Conservation (phyloP, 2,797 vertebrate genomes). For the Ctenochaetus hawaiiensis region DNA sequence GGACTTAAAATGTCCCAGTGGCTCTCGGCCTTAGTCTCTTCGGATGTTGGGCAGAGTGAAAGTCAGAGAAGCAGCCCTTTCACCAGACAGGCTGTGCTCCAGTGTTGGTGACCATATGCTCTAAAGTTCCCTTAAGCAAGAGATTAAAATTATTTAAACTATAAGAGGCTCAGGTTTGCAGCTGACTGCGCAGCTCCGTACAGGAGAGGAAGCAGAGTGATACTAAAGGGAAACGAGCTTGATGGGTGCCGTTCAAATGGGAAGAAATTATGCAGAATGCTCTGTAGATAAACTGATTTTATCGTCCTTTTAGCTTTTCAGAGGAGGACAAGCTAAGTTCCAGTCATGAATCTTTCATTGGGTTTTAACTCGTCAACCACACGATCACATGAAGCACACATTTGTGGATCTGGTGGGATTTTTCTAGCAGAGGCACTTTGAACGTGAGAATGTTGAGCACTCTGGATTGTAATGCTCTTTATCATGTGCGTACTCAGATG, state of each 20-base stretch:
- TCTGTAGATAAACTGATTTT: constrained; percentile 21
- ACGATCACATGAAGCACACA: constrained; percentile 15
- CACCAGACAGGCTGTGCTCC: background rate
- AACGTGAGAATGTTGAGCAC: background rate
- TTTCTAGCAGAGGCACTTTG: background rate
- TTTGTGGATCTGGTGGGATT: constrained; percentile 9
- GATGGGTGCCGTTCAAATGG: constrained; percentile 3
- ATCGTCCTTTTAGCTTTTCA: constrained; percentile 24
- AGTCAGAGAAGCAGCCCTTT: background rate
- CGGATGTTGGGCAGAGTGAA: background rate
- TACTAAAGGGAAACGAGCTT: background rate
- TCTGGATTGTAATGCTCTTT: background rate
- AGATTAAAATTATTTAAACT: background rate
- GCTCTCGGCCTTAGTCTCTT: background rate
- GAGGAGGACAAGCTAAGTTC: constrained; percentile 6
- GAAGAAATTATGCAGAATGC: constrained; percentile 8
- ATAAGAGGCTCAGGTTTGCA: constrained; percentile 7
- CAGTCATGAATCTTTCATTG: constrained; percentile 55
- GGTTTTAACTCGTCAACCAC: constrained; percentile 26
- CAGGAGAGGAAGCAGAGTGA: background rate
- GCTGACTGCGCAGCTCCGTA: background rate
- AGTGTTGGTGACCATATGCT: background rate
- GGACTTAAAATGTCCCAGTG: background rate
- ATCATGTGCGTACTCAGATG: background rate
- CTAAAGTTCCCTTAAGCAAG: background rate